Evolutionary conservation across 2,797 vertebrate genomes (phyloP).

Genomic region (Anguilla marmorata): DNA sequence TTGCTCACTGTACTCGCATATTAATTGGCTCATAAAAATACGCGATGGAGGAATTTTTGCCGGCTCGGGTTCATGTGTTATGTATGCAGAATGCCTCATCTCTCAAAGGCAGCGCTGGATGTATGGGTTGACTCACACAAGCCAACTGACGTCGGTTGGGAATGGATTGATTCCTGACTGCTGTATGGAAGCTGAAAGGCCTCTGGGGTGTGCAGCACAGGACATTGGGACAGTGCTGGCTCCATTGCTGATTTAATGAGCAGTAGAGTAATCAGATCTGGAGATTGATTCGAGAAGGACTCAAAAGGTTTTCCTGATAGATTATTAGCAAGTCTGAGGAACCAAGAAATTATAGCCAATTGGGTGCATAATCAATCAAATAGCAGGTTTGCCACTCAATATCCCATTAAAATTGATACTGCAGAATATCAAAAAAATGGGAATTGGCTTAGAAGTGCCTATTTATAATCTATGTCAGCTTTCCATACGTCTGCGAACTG

Average conservation of each 20-base stretch:
- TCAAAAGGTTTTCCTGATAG: background rate
- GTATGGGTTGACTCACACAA: background rate
- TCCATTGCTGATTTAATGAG: background rate
- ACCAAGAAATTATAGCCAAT: background rate
- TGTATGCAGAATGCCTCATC: background rate
- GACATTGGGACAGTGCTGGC: background rate
- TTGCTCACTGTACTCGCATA: background rate
- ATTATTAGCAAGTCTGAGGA: background rate
- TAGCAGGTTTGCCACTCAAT: background rate
- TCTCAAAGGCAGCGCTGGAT: background rate
- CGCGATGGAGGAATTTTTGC: background rate
- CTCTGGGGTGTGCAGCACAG: background rate
- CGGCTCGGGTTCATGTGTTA: background rate
- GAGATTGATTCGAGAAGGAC: background rate
- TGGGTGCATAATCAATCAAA: background rate
- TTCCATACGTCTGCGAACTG: background rate
- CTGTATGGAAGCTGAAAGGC: background rate
- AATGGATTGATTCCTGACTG: background rate
- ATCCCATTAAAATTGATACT: background rate
- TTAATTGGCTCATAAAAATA: background rate
- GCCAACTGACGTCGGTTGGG: background rate
- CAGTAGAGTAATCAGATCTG: background rate
- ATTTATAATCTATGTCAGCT: background rate
- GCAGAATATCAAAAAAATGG: background rate
- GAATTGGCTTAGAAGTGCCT: background rate